phyloP scores from a whole-genome alignment of 1,140 invertebrate species.

The Scaptomyza pallida region DNA sequence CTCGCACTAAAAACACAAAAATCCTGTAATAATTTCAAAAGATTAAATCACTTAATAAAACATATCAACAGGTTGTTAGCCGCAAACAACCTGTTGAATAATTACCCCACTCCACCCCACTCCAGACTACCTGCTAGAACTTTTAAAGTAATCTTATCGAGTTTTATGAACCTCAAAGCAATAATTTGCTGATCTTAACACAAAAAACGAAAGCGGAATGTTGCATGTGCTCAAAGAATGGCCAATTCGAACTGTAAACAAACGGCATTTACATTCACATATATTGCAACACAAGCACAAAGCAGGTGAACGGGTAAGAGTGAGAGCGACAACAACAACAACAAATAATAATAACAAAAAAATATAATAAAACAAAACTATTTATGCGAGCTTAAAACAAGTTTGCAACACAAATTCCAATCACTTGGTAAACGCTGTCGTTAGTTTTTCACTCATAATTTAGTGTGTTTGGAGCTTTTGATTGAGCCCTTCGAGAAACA shows the following conservation, averaged over 20 bases:
- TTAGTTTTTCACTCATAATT: conserved; percentile 2
- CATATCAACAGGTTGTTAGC: conserved; percentile 8
- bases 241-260: conserved; percentile 9
- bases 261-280: neutral
- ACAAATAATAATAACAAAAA: conserved; percentile 12
- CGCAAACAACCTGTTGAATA: conserved; percentile 17
- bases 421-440: conserved; percentile 54
- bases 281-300: conserved; percentile 13
- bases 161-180: conserved; percentile 27
- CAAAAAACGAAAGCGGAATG: conserved; percentile 3
- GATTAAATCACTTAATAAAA: neutral
- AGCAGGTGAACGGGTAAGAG: conserved; percentile 16
- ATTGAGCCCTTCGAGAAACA: neutral
- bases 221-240: conserved; percentile 45
- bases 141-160: conserved; percentile 63
- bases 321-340: conserved; percentile 43
- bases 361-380: neutral
- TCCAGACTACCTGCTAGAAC: neutral
- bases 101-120: neutral
- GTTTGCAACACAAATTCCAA: conserved; percentile 48
- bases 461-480: neutral
- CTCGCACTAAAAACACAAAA: neutral
- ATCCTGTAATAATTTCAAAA: conserved; percentile 1
- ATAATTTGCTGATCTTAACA: conserved; percentile 45
- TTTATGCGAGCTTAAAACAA: conserved; percentile 34